A percentile compares a stretch with the other conserved stretches of the same genome.
These are phyloP conservation scores for Chrysocyon brachyurus DNA, from an alignment of 2,797 vertebrate species.

Conservation along the genomic window DNA sequence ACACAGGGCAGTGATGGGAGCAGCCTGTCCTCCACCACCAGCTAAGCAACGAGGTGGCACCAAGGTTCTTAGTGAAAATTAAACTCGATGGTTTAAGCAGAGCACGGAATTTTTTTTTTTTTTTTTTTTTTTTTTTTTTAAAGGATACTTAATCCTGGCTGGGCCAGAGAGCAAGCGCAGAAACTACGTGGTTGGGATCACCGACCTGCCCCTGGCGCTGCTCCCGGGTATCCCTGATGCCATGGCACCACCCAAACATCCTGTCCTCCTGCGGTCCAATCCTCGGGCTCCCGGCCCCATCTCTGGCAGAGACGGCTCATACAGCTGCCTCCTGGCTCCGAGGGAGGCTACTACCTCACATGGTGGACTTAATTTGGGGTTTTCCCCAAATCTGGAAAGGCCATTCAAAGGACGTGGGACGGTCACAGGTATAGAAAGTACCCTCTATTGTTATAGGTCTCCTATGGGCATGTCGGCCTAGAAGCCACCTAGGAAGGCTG, in stretches of 20 bases:
- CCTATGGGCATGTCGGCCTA: background rate
- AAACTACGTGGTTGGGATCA: background rate
- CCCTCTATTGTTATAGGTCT: background rate
- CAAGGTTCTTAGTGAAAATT: constrained; percentile 8
- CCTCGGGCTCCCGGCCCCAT: background rate
- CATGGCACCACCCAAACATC: background rate
- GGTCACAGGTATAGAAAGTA: background rate
- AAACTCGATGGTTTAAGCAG: background rate
- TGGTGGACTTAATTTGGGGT: background rate
- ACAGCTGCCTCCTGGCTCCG: background rate
- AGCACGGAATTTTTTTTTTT: background rate
- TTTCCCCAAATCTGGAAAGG: background rate
- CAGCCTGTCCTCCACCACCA: background rate
- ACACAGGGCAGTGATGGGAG: background rate
- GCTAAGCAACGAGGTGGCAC: background rate
- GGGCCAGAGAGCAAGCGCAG: background rate
- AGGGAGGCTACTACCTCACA: background rate
- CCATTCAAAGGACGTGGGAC: background rate
- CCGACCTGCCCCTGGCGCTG: background rate
- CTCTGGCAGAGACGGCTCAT: background rate
- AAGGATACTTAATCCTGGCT: background rate
- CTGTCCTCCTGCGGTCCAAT: background rate
- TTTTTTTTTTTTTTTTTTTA: background rate
- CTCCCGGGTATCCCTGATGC: background rate
- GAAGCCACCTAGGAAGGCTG: background rate